These are phyloP conservation scores for Abrostola tripartita DNA, from an alignment of 2,888 invertebrate species.

Conservation along the genomic window DNA sequence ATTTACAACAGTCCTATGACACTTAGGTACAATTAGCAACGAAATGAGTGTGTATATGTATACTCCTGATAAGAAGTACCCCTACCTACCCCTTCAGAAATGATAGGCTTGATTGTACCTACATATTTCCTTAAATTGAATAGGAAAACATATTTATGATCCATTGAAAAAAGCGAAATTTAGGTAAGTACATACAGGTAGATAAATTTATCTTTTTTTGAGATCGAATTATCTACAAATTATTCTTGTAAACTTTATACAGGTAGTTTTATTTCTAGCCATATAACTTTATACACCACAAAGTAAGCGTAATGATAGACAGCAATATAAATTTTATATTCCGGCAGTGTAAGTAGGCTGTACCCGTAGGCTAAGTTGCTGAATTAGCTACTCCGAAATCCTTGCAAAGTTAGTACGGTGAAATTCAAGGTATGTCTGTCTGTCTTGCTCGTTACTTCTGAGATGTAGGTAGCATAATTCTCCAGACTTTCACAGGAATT, in stretches of 20 bases:
- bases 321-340: background rate
- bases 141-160: no score
- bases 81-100: no score
- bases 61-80: no score
- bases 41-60: no score
- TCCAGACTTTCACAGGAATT: background rate
- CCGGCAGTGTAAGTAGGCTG: background rate
- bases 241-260: background rate
- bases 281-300: background rate
- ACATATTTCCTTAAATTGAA: no score
- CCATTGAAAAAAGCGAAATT: no score
- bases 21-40: no score
- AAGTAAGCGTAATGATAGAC: background rate
- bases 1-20: no score
- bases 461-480: slow-evolving; percentile 12
- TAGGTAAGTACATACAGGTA: no score
- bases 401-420: slow-evolving; percentile 2
- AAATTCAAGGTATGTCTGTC: background rate
- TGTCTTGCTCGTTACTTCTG: slow-evolving; percentile 15
- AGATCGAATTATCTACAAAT: no score
- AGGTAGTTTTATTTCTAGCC: background rate
- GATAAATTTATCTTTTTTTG: no score
- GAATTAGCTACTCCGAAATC: slow-evolving; percentile 11
- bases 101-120: no score
- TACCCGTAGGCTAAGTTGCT: slow-evolving; percentile 7